A percentile compares a stretch with the other conserved stretches of the same genome.
Evolutionary conservation across 2,113 vertebrate genomes (phyloP).

Genomic region (Microcebus murinus): DNA sequence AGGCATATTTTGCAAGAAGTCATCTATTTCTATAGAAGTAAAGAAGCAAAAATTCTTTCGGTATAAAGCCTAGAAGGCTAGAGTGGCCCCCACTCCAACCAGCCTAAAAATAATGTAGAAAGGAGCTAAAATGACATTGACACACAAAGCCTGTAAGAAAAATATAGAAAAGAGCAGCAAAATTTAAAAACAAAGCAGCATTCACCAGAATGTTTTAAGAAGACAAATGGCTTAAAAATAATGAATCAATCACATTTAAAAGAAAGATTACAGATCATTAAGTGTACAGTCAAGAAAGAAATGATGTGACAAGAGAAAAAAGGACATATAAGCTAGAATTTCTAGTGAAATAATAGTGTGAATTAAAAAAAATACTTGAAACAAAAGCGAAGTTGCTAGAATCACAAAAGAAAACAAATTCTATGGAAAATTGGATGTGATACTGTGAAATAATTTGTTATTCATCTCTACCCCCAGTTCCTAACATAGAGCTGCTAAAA

Average conservation of each 20-base stretch:
- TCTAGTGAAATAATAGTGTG: neutral
- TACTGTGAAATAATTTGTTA: neutral
- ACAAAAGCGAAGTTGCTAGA: neutral
- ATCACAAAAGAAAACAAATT: neutral
- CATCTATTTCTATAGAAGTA: neutral
- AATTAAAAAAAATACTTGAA: neutral
- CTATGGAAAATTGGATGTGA: neutral
- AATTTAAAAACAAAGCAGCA: neutral
- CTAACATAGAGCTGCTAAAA: neutral
- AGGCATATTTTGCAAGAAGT: neutral
- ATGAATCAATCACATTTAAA: neutral
- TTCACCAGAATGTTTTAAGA: neutral
- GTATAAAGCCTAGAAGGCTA: neutral
- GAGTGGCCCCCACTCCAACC: neutral
- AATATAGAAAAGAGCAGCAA: neutral
- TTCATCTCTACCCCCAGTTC: rapidly evolving
- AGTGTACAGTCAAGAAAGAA: neutral
- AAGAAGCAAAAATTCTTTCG: neutral
- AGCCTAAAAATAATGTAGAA: neutral
- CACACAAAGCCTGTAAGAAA: neutral
- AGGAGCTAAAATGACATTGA: neutral
- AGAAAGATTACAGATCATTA: neutral
- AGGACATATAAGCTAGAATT: neutral
- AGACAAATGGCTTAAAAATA: neutral
- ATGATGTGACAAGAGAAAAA: neutral